phyloP scores from a whole-genome alignment of 2,888 invertebrate genomes.

The Dasypolia templi region DNA sequence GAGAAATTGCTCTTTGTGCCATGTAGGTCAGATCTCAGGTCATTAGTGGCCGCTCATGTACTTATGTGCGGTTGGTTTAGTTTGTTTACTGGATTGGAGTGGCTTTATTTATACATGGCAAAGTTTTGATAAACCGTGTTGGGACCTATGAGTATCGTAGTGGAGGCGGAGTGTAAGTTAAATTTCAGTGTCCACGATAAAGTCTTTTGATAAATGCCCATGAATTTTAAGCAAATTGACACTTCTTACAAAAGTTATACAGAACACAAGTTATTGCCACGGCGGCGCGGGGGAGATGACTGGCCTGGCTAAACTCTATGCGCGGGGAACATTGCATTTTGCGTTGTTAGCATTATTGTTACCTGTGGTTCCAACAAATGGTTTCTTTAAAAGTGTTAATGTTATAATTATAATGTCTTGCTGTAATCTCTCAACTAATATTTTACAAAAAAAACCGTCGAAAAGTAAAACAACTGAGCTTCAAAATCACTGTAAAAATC shows the following conservation, averaged over 20 bases:
- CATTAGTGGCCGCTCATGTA: conserved; percentile 48
- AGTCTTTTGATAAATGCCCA: background rate
- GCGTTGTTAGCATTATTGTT: no score
- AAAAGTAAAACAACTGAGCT: background rate
- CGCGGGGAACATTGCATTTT: no score
- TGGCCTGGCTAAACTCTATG: no score
- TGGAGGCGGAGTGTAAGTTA: background rate
- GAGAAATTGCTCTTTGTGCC: conserved; percentile 75
- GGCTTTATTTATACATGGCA: background rate
- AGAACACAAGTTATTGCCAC: background rate
- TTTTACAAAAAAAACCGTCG: no score
- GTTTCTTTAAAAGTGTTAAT: background rate
- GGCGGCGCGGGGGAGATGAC: no score
- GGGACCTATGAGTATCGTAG: background rate
- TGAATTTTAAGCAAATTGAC: background rate
- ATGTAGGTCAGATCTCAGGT: conserved; percentile 66
- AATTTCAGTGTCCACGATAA: background rate
- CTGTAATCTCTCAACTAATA: background rate
- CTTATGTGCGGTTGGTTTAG: conserved; percentile 32
- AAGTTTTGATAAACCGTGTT: no score
- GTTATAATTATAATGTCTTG: background rate
- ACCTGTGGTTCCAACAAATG: no score
- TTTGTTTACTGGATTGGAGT: conserved; percentile 21
- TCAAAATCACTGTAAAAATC: background rate
- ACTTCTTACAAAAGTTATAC: background rate